Conservation (phyloP, 2,797 vertebrate species). For the Scomberomorus guttatus region DNA sequence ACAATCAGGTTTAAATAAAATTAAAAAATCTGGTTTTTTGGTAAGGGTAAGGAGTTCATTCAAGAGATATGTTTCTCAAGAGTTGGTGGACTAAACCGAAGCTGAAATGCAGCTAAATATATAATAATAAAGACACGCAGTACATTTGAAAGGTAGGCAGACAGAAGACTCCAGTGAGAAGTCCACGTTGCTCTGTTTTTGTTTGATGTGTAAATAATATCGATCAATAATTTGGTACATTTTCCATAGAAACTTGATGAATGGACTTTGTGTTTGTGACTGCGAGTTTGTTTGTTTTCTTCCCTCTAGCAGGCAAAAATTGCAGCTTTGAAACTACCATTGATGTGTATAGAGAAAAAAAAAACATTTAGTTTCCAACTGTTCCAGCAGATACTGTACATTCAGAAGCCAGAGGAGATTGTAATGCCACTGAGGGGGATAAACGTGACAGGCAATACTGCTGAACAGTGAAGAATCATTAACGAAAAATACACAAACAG, state of each 20-base stretch:
- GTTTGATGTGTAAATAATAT: conserved; percentile 40
- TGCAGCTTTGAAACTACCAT: conserved; percentile 27
- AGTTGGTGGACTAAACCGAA: conserved; percentile 19
- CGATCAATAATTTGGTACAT: conserved; percentile 16
- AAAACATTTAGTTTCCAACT: conserved; percentile 42
- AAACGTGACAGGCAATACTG: conserved; percentile 20
- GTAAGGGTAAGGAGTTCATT: not conserved
- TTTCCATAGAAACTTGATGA: conserved; percentile 25
- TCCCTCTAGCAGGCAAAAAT: conserved; percentile 22
- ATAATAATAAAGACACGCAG: not conserved
- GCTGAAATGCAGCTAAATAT: not conserved
- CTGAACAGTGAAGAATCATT: conserved; percentile 29
- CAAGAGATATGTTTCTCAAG: conserved; percentile 23
- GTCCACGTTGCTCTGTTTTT: conserved; percentile 18
- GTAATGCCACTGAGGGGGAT: conserved; percentile 21
- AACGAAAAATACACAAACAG: conserved; percentile 33
- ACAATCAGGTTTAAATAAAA: not conserved
- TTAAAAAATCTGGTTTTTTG: too few species aligned
- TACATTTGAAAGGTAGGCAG: conserved; percentile 13
- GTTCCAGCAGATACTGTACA: conserved; percentile 22
- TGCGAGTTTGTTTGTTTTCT: conserved; percentile 12
- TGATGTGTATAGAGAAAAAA: conserved; percentile 16
- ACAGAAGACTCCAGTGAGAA: not conserved
- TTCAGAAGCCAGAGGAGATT: conserved; percentile 35
- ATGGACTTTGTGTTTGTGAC: conserved; percentile 11